Evolutionary conservation across 2,797 vertebrate genomes (phyloP), one percentile per base, ranked within the genome.

Genomic region (Epinephelus awoara): DNA sequence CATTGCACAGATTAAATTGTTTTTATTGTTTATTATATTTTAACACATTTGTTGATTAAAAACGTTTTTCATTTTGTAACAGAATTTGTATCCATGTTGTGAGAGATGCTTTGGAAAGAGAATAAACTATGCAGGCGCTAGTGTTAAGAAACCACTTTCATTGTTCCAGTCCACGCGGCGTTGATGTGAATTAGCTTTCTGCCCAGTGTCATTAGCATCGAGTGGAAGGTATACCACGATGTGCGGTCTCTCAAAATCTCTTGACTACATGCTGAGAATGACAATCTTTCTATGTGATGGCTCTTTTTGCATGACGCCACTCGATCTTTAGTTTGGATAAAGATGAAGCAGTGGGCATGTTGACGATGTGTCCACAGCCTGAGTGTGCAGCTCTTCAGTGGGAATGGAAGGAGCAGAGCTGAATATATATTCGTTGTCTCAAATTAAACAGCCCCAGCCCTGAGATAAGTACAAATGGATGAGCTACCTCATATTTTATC

Each of bases 71-170:
- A 75, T 91, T 92, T 88, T 92, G 85, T 92, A 92, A 89, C 81
- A 78, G 55, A 87, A 78, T 88, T 80, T 91, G 83, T 90, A 83
- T 88, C 67, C 65, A 77, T 91, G 82, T 87, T 89, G 84, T 91
- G 72, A 86, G 79, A 80, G 76, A 80, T 87, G 86, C 81, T 89
- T 92, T 92, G 84, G 86, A 79, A 90, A 77, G 80, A 91, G 80
- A 93, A 93, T 93, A 91, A 94, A 94, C 93, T 91, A 93, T 94
- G 92, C 93, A 94, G 94, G 92, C 80, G 61, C 79, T 88, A 79
- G 78, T 88, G 83, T 91, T 83, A 72, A 70, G 12, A 75, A 51
- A 52, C 66, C 68, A 68, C 62, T 87, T 67, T 83, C 55, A 77
- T 85, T 85, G 74, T 83, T 80, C 66, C 75, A 64, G 69, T 80